phyloP scores from a whole-genome alignment of 2,888 invertebrate genomes.

The Yponomeuta malinellus region DNA sequence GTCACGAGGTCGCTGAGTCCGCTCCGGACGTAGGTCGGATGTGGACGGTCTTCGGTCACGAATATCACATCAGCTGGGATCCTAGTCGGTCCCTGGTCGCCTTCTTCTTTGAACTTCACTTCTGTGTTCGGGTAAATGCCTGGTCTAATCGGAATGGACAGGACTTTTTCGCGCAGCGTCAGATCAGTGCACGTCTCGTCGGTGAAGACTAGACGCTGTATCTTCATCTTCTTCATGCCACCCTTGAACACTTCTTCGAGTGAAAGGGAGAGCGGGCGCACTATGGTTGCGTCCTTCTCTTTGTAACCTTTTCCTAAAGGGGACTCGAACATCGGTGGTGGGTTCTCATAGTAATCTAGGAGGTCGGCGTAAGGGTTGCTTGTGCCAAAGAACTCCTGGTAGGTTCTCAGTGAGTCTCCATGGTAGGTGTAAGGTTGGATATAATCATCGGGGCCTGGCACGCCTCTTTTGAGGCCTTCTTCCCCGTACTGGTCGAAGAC shows the following conservation, averaged over 20 bases:
- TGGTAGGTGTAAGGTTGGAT: slow-evolving; percentile 87
- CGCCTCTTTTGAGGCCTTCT: slow-evolving; percentile 87
- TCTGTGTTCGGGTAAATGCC: slow-evolving; percentile 84
- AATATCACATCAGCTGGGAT: slow-evolving; percentile 87
- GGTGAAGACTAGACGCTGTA: slow-evolving; percentile 81
- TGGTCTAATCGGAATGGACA: slow-evolving; percentile 83
- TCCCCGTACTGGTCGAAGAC: slow-evolving; percentile 94
- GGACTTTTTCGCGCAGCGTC: slow-evolving; percentile 81
- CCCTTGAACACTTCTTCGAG: slow-evolving; percentile 80
- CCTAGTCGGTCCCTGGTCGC: slow-evolving; percentile 84
- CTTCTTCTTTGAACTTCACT: slow-evolving; percentile 84
- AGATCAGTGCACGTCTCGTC: slow-evolving; percentile 78
- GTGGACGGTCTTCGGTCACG: slow-evolving; percentile 82
- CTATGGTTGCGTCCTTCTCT: slow-evolving; percentile 72
- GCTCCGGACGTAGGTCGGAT: slow-evolving; percentile 79
- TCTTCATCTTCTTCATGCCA: slow-evolving; percentile 89
- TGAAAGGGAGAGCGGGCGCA: slow-evolving; percentile 65
- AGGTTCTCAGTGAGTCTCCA: slow-evolving; percentile 84
- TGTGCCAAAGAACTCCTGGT: slow-evolving; percentile 88
- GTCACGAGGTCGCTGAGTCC: slow-evolving; percentile 80
- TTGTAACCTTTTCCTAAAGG: slow-evolving; percentile 78
- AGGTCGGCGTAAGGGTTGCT: slow-evolving; percentile 88
- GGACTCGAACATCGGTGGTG: slow-evolving; percentile 78
- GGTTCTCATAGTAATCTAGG: slow-evolving; percentile 79
- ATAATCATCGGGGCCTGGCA: slow-evolving; percentile 80